Evolutionary conservation across 1,140 invertebrate genomes (phyloP), one percentile per base, ranked within the genome.

Genomic region (Armadillidium nasatum): DNA sequence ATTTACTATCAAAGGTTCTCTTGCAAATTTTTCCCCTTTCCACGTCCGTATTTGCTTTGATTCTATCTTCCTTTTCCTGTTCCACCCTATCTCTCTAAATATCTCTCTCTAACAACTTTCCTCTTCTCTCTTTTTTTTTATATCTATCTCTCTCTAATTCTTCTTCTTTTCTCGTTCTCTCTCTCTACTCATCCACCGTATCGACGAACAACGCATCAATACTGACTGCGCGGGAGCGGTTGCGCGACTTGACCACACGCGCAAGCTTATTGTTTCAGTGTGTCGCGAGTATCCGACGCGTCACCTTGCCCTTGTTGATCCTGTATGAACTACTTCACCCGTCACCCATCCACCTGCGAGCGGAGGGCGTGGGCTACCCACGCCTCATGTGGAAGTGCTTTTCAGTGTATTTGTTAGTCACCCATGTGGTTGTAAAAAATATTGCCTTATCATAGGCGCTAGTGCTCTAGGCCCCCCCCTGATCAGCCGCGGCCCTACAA

Each of bases 121-220:
- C 21, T 71, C 23, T 13, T 4, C 43, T 23, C 21, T 23, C 23
- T 71, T 6, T 23, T 0, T 43, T 19, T 23, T n/a, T 23, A 11
- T 71, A 7, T 33, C 70, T 33, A n/a, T 71, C 7, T 10, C 22
- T 10, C 15, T 23, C 22, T 23, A 9, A 11, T 4, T 71, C 70
- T n/a, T 11, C 10, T 33, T n/a, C 7, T 4, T 60, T 13, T 71
- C 22, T 10, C 70, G 0, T 10, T 33, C 33, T 33, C 33, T 33
- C 70, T 6, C 7, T 74, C 45, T 22, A n/a, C n/a, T 19, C 19
- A 72, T 60, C 66, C 23, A 50, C 50, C 50, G 50, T 60, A 60
- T 60, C 50, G 50, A 60, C 7, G 50, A 19, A 60, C 19, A 3
- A 19, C 33, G 50, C 50, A 60, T 60, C 50, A 60, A 60, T 60